These are phyloP conservation scores for Strongylocentrotus purpuratus DNA, from an alignment of 35 echinoderm and acorn worm genomes.

Conservation along the genomic window DNA sequence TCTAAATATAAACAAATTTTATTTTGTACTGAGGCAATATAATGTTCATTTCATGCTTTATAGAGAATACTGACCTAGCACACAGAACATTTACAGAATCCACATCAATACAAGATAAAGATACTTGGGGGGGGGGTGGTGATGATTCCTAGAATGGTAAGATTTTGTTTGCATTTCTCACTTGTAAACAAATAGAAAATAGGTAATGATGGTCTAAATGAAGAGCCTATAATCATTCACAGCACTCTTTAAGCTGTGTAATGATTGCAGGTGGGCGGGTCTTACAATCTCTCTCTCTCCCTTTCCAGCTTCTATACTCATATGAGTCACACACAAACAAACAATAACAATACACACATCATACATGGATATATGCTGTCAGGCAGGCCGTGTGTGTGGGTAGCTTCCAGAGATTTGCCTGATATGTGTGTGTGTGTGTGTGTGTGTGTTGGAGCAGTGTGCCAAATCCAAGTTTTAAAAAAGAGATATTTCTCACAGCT, in stretches of 20 bases:
- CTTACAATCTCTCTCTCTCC: not conserved
- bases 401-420: not conserved
- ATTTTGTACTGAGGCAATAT: too few relatives aligned
- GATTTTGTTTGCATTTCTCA: not conserved
- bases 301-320: not conserved
- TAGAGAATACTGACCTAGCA: too few relatives aligned
- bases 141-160: too few relatives aligned
- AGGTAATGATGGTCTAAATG: not conserved
- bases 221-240: not conserved
- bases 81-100: too few relatives aligned
- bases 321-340: conserved; percentile 17
- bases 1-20: too few relatives aligned
- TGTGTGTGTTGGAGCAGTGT: not conserved
- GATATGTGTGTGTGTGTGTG: not conserved
- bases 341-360: conserved; percentile 40
- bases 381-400: not conserved
- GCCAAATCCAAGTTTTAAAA: not conserved
- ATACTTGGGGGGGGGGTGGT: too few relatives aligned
- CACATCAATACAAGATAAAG: too few relatives aligned
- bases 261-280: conserved; percentile 4
- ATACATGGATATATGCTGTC: not conserved
- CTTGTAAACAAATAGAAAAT: not conserved
- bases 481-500: not conserved
- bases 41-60: too few relatives aligned
- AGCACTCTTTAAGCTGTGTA: not conserved